These are phyloP conservation scores for Malurus elegans DNA, from an alignment of 2,113 vertebrate genomes.

Conservation along the genomic window DNA sequence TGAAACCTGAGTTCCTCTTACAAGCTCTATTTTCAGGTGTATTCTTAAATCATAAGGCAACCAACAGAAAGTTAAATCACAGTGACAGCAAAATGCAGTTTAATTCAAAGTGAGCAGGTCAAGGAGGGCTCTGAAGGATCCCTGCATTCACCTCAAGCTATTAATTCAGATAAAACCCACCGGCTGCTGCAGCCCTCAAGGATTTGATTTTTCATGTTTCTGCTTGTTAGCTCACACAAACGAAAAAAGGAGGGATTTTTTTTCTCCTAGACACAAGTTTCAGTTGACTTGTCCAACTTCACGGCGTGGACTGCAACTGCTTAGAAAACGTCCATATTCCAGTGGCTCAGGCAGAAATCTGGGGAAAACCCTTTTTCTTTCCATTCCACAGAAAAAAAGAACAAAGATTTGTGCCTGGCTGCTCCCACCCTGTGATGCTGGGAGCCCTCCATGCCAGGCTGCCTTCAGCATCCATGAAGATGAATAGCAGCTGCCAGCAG, in stretches of 20 bases:
- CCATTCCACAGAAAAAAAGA: accelerated
- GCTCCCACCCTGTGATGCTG: neutral
- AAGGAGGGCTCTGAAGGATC: conserved; percentile 19
- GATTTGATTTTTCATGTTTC: conserved; percentile 40
- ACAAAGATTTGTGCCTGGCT: neutral
- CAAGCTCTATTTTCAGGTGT: neutral
- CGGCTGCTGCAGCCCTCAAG: neutral
- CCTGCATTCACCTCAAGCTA: neutral
- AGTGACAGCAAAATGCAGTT: conserved; percentile 42
- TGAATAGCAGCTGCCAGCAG: conserved; percentile 24
- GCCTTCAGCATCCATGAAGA: conserved; percentile 3
- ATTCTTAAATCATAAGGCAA: conserved; percentile 41
- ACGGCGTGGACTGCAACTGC: neutral
- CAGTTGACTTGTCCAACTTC: neutral
- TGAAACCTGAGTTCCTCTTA: neutral
- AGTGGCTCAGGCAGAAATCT: neutral
- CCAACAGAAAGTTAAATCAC: conserved; percentile 32
- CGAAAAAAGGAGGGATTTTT: neutral
- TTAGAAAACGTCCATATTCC: neutral
- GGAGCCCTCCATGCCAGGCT: neutral
- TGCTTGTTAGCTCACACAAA: conserved; percentile 31
- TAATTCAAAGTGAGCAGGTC: conserved; percentile 60
- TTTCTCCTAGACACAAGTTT: neutral
- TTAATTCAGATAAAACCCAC: conserved; percentile 27
- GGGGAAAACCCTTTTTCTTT: neutral